Evolutionary conservation across 2,888 invertebrate genomes (phyloP).

Genomic region (Sesamia inferens): DNA sequence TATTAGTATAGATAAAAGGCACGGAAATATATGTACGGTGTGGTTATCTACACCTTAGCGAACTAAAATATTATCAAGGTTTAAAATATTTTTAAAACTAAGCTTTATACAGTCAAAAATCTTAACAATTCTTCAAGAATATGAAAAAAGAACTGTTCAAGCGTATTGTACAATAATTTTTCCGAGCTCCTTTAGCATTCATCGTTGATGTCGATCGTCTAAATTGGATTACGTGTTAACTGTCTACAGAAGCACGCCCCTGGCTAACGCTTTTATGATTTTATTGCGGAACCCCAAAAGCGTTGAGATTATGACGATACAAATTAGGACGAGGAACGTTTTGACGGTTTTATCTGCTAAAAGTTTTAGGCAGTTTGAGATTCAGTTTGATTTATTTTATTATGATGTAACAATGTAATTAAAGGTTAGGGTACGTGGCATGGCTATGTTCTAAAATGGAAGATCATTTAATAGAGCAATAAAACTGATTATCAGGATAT

Average conservation of each 20-base stretch:
- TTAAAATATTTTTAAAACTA: neutral
- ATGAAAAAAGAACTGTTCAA: constrained; percentile 56
- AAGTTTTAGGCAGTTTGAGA: constrained; percentile 28
- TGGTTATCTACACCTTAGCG: neutral
- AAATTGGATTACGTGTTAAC: constrained; percentile 89
- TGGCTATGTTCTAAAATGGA: neutral
- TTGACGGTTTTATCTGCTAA: constrained; percentile 50
- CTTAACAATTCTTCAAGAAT: constrained; percentile 13
- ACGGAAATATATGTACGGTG: neutral
- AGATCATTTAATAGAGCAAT: neutral
- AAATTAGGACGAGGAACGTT: constrained; percentile 70
- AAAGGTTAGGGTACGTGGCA: neutral
- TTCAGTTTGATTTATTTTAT: constrained; percentile 32
- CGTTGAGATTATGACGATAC: constrained; percentile 76
- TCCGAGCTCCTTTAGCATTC: constrained; percentile 83
- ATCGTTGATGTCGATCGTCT: constrained; percentile 76
- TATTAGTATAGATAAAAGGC: no score
- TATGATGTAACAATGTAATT: neutral
- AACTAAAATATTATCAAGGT: neutral
- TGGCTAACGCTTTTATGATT: constrained; percentile 85
- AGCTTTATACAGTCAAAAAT: neutral
- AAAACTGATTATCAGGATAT: neutral
- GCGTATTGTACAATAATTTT: constrained; percentile 78
- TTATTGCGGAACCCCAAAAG: constrained; percentile 81
- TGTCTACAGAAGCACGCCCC: constrained; percentile 74